These are phyloP conservation scores for Erpornis zantholeuca DNA, from an alignment of 2,113 vertebrate species.

Conservation along the genomic window DNA sequence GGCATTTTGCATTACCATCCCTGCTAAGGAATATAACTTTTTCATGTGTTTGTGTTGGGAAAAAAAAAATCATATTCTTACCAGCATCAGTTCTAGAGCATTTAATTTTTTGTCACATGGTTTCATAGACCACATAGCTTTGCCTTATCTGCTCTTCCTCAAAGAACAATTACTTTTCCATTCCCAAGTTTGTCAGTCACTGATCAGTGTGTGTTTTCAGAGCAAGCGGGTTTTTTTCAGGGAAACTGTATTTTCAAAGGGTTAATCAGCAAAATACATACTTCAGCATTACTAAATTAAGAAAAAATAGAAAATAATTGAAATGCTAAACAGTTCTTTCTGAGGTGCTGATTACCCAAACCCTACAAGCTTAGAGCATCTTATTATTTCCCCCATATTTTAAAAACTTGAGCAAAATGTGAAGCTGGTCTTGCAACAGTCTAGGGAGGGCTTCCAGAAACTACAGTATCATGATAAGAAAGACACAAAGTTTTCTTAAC, in stretches of 20 bases:
- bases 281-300: neutral
- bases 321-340: neutral
- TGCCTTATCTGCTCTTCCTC: neutral
- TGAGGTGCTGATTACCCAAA: neutral
- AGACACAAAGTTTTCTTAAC: neutral
- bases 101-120: neutral
- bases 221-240: neutral
- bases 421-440: neutral
- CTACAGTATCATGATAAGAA: neutral
- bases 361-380: neutral
- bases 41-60: neutral
- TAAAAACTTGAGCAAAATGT: neutral
- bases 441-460: neutral
- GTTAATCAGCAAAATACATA: neutral
- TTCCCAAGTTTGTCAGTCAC: neutral
- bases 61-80: neutral
- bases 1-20: neutral
- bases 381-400: neutral
- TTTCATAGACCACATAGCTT: neutral
- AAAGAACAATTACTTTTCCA: neutral
- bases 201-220: neutral
- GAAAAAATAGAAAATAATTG: neutral
- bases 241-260: neutral
- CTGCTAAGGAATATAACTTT: neutral
- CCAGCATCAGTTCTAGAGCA: neutral